phyloP scores from a whole-genome alignment of 2,113 vertebrate species.

The Gila orcuttii region DNA sequence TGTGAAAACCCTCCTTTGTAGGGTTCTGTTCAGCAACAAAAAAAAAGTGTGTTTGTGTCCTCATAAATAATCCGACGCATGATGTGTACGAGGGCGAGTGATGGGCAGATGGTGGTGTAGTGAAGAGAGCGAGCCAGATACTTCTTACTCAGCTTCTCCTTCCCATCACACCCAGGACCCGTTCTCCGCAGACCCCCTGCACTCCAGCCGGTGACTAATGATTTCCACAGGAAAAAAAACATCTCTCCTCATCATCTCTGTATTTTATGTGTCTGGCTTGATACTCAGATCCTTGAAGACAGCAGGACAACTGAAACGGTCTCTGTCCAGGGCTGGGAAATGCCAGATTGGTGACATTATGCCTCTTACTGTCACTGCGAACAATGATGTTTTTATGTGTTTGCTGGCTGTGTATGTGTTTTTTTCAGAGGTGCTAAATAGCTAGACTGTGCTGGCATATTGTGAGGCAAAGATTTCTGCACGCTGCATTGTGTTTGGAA shows the following conservation, averaged over 20 bases:
- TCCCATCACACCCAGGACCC: conserved; percentile 59
- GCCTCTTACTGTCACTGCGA: not conserved
- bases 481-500: conserved; percentile 12
- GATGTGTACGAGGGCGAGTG: not conserved
- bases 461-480: conserved; percentile 11
- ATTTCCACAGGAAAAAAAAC: conserved; percentile 66
- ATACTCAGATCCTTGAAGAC: conserved; percentile 2
- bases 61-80: not conserved
- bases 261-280: conserved; percentile 19
- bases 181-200: conserved; percentile 62
- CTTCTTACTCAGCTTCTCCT: conserved; percentile 52
- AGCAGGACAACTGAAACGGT: conserved; percentile 21
- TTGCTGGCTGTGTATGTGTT: not conserved
- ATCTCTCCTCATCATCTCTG: conserved; percentile 7
- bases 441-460: conserved; percentile 5
- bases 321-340: conserved; percentile 12
- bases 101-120: conserved; percentile 69
- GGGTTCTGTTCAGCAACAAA: not conserved
- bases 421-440: conserved; percentile 22
- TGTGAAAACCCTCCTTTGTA: too few relatives aligned
- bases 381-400: conserved; percentile 27
- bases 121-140: conserved; percentile 56
- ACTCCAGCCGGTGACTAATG: conserved; percentile 68
- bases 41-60: not conserved
- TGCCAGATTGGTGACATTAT: conserved; percentile 21